Base-by-base conservation (phyloP, 2,888 invertebrate genomes). In the Alsophila aescularia region DNA sequence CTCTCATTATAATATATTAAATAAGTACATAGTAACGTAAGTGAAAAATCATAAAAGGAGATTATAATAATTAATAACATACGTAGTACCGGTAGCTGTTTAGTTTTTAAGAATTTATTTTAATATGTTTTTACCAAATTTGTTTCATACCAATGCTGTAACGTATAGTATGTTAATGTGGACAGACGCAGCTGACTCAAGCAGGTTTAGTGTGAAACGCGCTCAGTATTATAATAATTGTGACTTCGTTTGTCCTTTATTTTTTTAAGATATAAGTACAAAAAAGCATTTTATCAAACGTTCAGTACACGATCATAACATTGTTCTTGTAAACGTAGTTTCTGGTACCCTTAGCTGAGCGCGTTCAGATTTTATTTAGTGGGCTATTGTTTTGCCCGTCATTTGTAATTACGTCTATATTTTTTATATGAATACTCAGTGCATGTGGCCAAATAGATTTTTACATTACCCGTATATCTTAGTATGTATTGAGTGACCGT, bases 131-230 rank as follows among this genome's bases (percentile, higher is more conserved):
- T 88, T 87, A 89, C 90, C 89, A 90, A 90, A 89, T 89, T 89
- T 75, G 79, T 85, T 83, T 82, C 79, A 90, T 90, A 90, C 90
- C 90, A 90, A 90, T 90, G 90, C 83, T 85, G 81, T 85, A 85
- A 85, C 76, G 76, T 79, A 71, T 83, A 81, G 73, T 79, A 73
- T 77, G 75, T 77, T n/a, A 72, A 64, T 70, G 66, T 71, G 67
- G 62, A 67, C n/a, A 72, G 74, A 70, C 70, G 78, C 76, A 74
- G 72, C 69, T 70, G 53, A 64, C 53, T 45, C 48, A 40, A 45
- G 44, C 48, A 34, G 40, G 53, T 56, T 34, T 31, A 29, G 32
- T 41, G 21, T 37, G 40, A 34, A 12, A 15, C 52, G 43, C 44
- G 55, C 53, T 47, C 52, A 43, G 15, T 49, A 29, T 39, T 39